Conservation (phyloP, 2,113 vertebrate genomes). For the Brachionichthys hirsutus region DNA sequence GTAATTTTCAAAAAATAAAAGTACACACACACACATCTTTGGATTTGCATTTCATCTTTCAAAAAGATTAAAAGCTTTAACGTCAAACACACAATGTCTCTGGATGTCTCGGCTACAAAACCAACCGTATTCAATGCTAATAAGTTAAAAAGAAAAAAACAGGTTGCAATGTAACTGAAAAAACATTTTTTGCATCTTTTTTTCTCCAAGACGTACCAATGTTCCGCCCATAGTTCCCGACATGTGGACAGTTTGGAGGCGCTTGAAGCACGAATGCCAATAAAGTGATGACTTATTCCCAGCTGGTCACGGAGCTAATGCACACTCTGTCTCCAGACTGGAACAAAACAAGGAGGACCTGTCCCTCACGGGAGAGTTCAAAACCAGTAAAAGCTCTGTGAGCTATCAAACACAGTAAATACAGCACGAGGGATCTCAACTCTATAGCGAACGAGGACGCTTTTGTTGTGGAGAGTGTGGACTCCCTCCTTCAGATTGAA, state of each 20-base stretch:
- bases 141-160: neutral
- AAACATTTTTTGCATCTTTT: slow-evolving; percentile 29
- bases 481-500: neutral
- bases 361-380: slow-evolving; percentile 29
- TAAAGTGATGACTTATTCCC: slow-evolving; percentile 41
- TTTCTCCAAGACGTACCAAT: slow-evolving; percentile 42
- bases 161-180: slow-evolving; percentile 21
- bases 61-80: too few species aligned
- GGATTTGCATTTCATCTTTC: neutral
- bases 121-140: neutral
- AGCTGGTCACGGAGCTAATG: slow-evolving; percentile 52
- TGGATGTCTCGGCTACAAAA: too few species aligned
- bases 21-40: too few species aligned
- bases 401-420: slow-evolving; percentile 22
- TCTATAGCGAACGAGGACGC: neutral
- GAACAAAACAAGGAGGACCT: slow-evolving; percentile 34
- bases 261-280: slow-evolving; percentile 42
- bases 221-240: slow-evolving; percentile 47
- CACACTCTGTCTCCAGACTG: slow-evolving; percentile 11
- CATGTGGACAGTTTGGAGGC: slow-evolving; percentile 37
- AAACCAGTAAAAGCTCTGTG: slow-evolving; percentile 10
- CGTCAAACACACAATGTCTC: too few species aligned
- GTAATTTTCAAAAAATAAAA: too few species aligned
- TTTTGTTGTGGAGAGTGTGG: slow-evolving; percentile 8
- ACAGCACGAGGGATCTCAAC: slow-evolving; percentile 7